A percentile compares a stretch with the other conserved stretches of the same genome.
Conservation (phyloP, 2,113 vertebrate genomes). For the Pelecanoides urinatrix region DNA sequence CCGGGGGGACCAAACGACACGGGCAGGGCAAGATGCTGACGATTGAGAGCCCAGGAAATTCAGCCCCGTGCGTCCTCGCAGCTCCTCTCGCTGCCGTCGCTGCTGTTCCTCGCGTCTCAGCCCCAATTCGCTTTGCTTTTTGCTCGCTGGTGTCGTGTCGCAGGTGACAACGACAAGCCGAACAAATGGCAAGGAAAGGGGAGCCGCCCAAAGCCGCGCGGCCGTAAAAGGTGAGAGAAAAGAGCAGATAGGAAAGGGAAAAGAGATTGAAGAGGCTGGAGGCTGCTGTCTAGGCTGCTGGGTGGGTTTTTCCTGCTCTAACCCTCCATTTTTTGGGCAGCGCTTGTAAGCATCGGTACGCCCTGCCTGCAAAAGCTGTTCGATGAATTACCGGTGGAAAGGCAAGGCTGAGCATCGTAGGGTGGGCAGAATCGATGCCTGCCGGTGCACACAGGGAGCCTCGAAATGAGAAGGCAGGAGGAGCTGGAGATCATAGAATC, state of each 20-base stretch:
- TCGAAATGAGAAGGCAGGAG: neutral
- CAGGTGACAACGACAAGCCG: neutral
- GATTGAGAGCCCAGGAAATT: neutral
- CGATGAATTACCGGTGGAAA: neutral
- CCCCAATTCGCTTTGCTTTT: neutral
- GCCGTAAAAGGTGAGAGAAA: neutral
- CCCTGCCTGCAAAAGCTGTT: neutral
- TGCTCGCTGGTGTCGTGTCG: neutral
- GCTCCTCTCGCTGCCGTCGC: neutral
- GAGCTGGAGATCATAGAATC: neutral
- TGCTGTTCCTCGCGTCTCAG: neutral
- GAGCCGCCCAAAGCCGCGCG: too few relatives aligned
- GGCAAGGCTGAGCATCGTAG: neutral
- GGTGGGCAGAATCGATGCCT: neutral
- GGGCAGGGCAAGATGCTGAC: neutral
- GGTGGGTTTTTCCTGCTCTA: neutral
- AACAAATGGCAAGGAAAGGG: neutral
- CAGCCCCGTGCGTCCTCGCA: neutral
- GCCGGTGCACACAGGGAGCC: neutral
- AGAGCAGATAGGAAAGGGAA: neutral
- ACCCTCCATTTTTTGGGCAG: neutral
- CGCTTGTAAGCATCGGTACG: neutral
- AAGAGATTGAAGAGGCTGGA: neutral
- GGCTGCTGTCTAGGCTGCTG: neutral
- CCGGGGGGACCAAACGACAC: fast-evolving